phyloP scores from a whole-genome alignment of 2,797 vertebrate species.

The Cephalopachus bancanus region DNA sequence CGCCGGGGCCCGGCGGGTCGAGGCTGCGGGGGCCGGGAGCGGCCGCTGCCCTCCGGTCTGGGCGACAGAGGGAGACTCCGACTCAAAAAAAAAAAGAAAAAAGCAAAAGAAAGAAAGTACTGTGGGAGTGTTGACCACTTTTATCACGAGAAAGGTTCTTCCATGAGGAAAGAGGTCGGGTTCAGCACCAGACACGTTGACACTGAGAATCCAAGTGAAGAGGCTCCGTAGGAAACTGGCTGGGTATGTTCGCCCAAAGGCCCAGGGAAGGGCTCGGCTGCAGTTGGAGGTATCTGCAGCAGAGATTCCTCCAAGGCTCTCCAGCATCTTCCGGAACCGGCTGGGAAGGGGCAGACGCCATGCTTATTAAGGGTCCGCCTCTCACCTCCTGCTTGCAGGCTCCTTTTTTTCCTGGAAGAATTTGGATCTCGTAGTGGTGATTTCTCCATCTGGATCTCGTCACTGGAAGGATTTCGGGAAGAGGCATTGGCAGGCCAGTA shows the following conservation, averaged over 20 bases:
- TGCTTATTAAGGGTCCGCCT: background rate
- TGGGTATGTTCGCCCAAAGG: background rate
- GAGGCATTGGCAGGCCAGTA: slow-evolving; percentile 7
- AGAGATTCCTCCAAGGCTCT: background rate
- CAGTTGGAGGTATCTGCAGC: background rate
- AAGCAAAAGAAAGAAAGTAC: no score
- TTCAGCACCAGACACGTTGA: slow-evolving; percentile 14
- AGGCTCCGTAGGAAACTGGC: background rate
- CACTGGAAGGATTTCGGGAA: slow-evolving; percentile 34
- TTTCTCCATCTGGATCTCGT: slow-evolving; percentile 30
- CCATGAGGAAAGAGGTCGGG: background rate
- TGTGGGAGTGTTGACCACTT: background rate
- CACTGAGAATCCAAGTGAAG: background rate
- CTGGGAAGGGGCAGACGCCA: background rate
- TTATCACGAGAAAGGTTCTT: background rate
- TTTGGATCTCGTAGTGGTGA: background rate
- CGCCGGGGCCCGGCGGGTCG: no score
- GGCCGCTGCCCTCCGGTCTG: no score
- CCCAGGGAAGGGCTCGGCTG: background rate
- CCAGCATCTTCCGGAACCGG: background rate
- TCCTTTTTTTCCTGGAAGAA: slow-evolving; percentile 16
- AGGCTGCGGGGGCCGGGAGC: no score
- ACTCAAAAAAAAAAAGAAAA: no score
- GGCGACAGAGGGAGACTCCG: no score
- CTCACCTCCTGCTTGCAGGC: background rate